phyloP scores from a whole-genome alignment of 2,888 invertebrate species.

The Archips crataeganus region DNA sequence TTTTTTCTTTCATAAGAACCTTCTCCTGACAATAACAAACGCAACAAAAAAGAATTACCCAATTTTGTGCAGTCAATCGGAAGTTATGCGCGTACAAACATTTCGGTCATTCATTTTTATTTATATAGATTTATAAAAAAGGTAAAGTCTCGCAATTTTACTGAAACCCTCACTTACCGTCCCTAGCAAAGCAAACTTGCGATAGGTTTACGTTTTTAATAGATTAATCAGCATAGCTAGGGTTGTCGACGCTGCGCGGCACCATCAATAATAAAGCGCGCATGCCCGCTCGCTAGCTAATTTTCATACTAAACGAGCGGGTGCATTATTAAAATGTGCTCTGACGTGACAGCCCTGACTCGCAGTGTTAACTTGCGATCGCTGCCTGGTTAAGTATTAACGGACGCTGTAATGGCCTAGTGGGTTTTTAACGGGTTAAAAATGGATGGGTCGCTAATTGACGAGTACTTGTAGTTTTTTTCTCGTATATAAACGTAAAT shows the following conservation, averaged over 20 bases:
- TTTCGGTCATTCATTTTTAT: too few relatives aligned
- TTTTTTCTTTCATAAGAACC: too few relatives aligned
- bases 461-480: not conserved
- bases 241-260: conserved; percentile 36
- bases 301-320: conserved; percentile 84
- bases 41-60: too few relatives aligned
- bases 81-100: too few relatives aligned
- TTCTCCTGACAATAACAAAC: too few relatives aligned
- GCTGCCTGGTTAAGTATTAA: conserved; percentile 72
- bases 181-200: not conserved
- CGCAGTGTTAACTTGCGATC: conserved; percentile 51
- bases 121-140: too few relatives aligned
- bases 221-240: conserved; percentile 33
- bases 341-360: conserved; percentile 74
- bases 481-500: not conserved
- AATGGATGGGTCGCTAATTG: not conserved
- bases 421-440: conserved; percentile 45
- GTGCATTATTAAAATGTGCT: conserved; percentile 83
- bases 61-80: too few relatives aligned
- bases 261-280: conserved; percentile 72
- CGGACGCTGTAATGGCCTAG: conserved; percentile 63
- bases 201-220: conserved; percentile 35
- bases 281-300: conserved; percentile 70
- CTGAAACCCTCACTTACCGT: too few relatives aligned
- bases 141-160: too few relatives aligned